Evolutionary conservation across 2,888 invertebrate genomes (phyloP), one percentile per base, ranked within the genome.

Genomic region (Neoascia interrupta): DNA sequence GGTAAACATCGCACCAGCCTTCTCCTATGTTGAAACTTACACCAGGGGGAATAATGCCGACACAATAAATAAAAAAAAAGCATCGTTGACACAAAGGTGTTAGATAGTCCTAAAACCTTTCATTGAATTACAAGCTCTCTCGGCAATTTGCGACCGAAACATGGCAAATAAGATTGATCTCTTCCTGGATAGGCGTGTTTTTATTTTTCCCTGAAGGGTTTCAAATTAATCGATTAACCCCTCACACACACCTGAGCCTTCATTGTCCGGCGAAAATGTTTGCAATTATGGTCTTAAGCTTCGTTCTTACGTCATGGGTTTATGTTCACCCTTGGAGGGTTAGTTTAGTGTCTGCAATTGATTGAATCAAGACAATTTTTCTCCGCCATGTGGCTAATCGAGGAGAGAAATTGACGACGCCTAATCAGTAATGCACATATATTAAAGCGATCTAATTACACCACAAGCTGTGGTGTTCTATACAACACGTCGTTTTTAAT

Each of bases 351-450:
- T 23, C 15, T 39, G 45, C 19, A 13, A 45, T 54, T 66, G 66
- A 74, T 61, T 63, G 63, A 69, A 75, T 75, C 56, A 28, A 56
- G 31, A 36, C 36, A 41, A 63, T 56, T 49, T 36, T 19, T 19
- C 5, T 28, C 4, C 13, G 10, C n/a, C 16, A 1, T 19, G 13
- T 10, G 19, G 60, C 60, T 66, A 73, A 66, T 66, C 23, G 23
- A 15, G 34, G 45, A 47, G 45, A 56, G 19, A 43, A 39, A 34
- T 36, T 15, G 19, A 13, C 23, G 13, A 31, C 28, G 39, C 8
- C 43, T 63, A 37, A 63, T 75, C 41, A 63, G 36, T 31, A 64
- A 76, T 76, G 75, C 70, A 53, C 63, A 76, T 76, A 70, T 19
- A 70, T 76, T 70, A 70, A 15, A 19, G 51, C 13, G 31, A 49